Percentiles rank a stretch among this genome's conserved stretches.
Evolutionary conservation across 1,140 invertebrate species (phyloP).

Genomic region (Pygmarrhopalites habei): DNA sequence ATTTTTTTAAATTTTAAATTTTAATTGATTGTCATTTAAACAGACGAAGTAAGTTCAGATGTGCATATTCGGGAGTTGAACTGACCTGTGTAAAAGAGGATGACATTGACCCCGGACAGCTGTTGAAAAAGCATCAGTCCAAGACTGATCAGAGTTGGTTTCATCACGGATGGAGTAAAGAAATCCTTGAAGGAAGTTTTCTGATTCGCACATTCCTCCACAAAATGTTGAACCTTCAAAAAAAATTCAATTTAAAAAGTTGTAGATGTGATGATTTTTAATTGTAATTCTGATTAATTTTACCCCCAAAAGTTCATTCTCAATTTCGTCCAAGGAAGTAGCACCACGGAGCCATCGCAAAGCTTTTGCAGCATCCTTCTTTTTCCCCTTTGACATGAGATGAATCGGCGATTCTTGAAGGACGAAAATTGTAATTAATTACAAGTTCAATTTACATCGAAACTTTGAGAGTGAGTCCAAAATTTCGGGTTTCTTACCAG

Average conservation of each 20-base stretch:
- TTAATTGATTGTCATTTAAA: no score
- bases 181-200: constrained; percentile 20
- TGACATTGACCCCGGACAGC: constrained; percentile 54
- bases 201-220: constrained; percentile 18
- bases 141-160: constrained; percentile 64
- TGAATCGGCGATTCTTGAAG: constrained; percentile 46
- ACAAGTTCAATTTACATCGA: no score
- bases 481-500: no score
- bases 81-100: constrained; percentile 1
- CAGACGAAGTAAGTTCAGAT: background rate
- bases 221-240: constrained; percentile 1
- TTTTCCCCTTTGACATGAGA: constrained; percentile 14
- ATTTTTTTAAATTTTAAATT: constrained; percentile 30
- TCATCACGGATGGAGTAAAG: constrained; percentile 41
- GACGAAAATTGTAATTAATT: no score
- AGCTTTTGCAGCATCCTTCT: constrained; percentile 24
- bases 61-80: background rate
- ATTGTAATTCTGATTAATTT: no score
- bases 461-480: no score
- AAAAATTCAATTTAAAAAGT: background rate
- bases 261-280: no score
- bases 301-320: no score
- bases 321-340: background rate
- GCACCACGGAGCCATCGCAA: constrained; percentile 24
- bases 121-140: constrained; percentile 80